A percentile compares a stretch with the other conserved stretches of the same genome.
Conservation (phyloP, 1,140 invertebrate genomes). For the Drosophila parvula region DNA sequence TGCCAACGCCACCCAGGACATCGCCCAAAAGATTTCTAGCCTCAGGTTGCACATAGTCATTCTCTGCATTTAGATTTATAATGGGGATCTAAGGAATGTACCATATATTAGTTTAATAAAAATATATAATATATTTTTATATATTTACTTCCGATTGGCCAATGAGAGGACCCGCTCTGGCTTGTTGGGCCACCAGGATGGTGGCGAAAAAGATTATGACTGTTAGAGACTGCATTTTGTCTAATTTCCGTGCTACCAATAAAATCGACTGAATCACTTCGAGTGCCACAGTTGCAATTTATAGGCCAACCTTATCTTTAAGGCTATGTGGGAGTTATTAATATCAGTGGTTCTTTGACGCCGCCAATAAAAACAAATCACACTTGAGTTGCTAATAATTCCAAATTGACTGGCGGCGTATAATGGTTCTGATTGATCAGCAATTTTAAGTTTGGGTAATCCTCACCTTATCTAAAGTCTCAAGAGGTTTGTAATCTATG, state of each 20-base stretch:
- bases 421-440: conserved; percentile 40
- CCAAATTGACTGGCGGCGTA: conserved; percentile 14
- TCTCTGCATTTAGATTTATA: conserved; percentile 13
- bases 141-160: conserved; percentile 11
- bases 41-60: conserved; percentile 30
- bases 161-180: conserved; percentile 25
- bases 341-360: conserved; percentile 25
- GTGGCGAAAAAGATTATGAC: conserved; percentile 17
- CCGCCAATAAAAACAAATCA: conserved; percentile 41
- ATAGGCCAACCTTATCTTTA: conserved; percentile 44
- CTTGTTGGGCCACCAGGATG: conserved; percentile 22
- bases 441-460: conserved; percentile 24
- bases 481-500: neutral
- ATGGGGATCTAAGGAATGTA: conserved; percentile 1
- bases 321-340: neutral
- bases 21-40: conserved; percentile 40
- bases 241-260: conserved; percentile 7
- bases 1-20: conserved; percentile 34
- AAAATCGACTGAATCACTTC: conserved; percentile 32
- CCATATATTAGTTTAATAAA: neutral
- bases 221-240: conserved; percentile 37
- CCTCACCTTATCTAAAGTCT: conserved; percentile 17
- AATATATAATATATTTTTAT: neutral
- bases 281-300: conserved; percentile 20
- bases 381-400: conserved; percentile 39